Conservation (phyloP, 2,113 vertebrate species). For the Sylvilagus bachmani region DNA sequence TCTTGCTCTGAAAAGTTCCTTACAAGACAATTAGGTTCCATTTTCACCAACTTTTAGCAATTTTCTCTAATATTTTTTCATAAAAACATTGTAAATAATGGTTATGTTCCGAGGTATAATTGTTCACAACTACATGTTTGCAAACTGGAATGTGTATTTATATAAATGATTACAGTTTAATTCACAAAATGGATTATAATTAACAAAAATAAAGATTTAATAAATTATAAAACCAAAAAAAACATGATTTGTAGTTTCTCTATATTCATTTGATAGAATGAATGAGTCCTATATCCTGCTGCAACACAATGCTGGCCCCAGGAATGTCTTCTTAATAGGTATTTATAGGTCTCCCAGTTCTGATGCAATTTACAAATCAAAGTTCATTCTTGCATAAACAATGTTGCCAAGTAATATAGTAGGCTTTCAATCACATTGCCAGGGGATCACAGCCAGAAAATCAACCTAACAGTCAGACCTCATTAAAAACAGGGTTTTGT, state of each 20-base stretch:
- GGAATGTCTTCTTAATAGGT: not conserved
- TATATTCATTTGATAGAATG: not conserved
- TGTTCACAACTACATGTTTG: not conserved
- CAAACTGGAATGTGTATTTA: not conserved
- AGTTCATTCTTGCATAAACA: not conserved
- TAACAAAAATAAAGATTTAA: conserved; percentile 2
- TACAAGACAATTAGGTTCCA: not conserved
- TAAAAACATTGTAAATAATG: conserved; percentile 18
- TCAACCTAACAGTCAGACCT: not conserved
- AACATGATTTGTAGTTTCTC: not conserved
- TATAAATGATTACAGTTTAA: not conserved
- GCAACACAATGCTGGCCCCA: too few relatives aligned
- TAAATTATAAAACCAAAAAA: conserved; percentile 29
- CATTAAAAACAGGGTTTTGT: not conserved
- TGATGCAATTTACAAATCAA: not conserved
- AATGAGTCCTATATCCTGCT: not conserved
- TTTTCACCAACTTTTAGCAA: conserved; percentile 32
- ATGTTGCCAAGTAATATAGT: not conserved
- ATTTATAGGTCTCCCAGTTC: not conserved
- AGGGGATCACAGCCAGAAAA: not conserved
- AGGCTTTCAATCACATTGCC: not conserved
- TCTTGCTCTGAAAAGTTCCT: conserved; percentile 23
- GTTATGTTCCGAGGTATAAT: not conserved
- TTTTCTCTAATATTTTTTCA: conserved; percentile 7
- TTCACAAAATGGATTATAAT: not conserved